Base-by-base conservation (phyloP, 2,113 vertebrate species). In the Taxidea taxus region DNA sequence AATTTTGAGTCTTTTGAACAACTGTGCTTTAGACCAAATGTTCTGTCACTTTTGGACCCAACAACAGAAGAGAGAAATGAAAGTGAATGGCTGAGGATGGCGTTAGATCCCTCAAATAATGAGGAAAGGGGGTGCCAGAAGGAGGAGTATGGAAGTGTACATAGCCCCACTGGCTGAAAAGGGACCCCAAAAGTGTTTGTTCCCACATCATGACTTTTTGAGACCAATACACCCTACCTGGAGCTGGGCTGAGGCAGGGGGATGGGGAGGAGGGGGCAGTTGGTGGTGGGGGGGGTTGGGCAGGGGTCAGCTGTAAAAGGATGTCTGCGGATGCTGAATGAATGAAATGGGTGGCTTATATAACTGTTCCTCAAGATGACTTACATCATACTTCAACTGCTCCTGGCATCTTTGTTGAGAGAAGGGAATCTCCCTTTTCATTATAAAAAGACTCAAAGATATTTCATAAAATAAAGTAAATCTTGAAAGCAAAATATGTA, bases 1-100 rank as follows among this genome's bases (percentile, higher is more conserved):
- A 99, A 97, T 98, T 99, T 97, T 98, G 99, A 99, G 96, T 98
- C 98, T 2, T 99, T 99, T 81, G 98, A 99, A 95, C 98, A 98
- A 78, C 93, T 99, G 21, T 97, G 34, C 68, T 98, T 99, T 82
- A 97, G 97, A 96, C 97, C 34, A 98, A 99, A 92, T 98, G 97
- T 87, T 96, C 97, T 5, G 58, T 97, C 92, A 98, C 99, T 91
- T 92, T 98, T 96, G 95, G 97, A 88, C 96, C 92, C 87, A 98
- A 98, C 83, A 95, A 95, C 23, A 95, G 75, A 92, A 98, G 91
- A 98, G 90, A 98, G 96, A 91, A 97, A 15, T 87, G 96, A 98
- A 94, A 98, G 93, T 97, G 91, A 97, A 87, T 96, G 51, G 47
- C 3, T 98, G 58, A 96, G 94, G 87, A 94, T 87, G 82, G 98